These are phyloP conservation scores for Lepus europaeus DNA, from an alignment of 2,113 vertebrate species.

Conservation along the genomic window DNA sequence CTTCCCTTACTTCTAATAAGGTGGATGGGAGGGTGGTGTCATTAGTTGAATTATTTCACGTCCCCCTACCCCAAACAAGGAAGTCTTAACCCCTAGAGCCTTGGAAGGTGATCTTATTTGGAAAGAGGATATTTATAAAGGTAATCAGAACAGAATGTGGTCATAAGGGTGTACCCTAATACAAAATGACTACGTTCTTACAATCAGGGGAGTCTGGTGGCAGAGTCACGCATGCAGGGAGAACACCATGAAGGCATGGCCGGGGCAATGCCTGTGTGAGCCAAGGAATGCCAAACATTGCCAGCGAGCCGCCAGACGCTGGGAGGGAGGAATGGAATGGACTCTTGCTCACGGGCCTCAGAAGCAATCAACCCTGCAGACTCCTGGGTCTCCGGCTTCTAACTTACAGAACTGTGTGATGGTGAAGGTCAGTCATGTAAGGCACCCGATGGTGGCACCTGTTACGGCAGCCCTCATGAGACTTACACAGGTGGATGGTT, in stretches of 20 bases:
- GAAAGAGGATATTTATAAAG: background rate
- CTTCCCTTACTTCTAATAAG: background rate
- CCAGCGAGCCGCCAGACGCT: background rate
- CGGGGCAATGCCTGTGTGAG: background rate
- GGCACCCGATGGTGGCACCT: background rate
- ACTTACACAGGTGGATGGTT: background rate
- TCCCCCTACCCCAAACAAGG: background rate
- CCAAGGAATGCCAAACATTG: background rate
- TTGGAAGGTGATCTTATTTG: slow-evolving; percentile 1
- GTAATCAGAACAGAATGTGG: background rate
- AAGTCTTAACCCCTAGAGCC: background rate
- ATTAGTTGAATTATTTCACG: background rate
- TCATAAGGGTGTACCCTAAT: background rate
- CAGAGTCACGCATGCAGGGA: background rate
- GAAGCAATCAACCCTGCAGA: background rate
- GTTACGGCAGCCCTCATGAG: background rate
- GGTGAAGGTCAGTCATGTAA: background rate
- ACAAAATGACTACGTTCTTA: background rate
- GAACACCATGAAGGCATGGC: background rate
- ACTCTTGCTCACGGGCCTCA: background rate
- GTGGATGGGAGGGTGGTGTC: background rate
- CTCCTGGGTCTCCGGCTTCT: background rate
- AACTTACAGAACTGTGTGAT: background rate
- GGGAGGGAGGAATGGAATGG: background rate
- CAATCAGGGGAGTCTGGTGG: background rate